Evolutionary conservation across 1,140 invertebrate genomes (phyloP), one percentile per base, ranked within the genome.

Genomic region (Drosophila arizonae): DNA sequence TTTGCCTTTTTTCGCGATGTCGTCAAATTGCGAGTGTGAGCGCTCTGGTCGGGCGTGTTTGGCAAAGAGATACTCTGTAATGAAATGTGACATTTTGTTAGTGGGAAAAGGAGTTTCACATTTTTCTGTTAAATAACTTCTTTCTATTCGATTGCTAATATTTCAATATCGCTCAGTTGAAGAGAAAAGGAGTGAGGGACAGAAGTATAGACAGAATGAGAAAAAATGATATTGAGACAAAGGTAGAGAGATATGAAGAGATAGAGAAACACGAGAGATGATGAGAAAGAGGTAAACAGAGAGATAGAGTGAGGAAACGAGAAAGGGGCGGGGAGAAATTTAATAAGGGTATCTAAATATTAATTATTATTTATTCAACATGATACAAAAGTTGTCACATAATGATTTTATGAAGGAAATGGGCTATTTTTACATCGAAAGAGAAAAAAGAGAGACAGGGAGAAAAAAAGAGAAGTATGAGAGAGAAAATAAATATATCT

Each of bases 1-100:
- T 79, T 72, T 76, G 62, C 68, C 76, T 69, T 69, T 39, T 39
- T 66, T 57, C 62, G 66, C n/a, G 33, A 11, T 51, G 45, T 30
- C 43, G 60, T 33, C 45, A 76, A 79, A 65, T 57, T 50, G 36
- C 50, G 56, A 51, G 50, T 11, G 17, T 11, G 26, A 21, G 9
- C 13, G n/a, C 9, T 55, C 30, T n/a, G 21, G 4, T 17, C 13
- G 52, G 2, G 15, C 4, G 21, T 5, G 13, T 8, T 4, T 26
- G 50, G n/a, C 26, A 6, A 15, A 6, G 6, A 51, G 50, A 28
- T 28, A 8, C 21, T n/a, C 50, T 51, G 13, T 28, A n/a, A 13
- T 43, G 6, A 15, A 45, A 45, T 11, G 36, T 17, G 2, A 8
- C 15, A 45, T 45, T 5, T 15, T 8, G 0, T 6, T 8, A 30